phyloP scores from a whole-genome alignment of 2,113 vertebrate species.

The Podiceps cristatus region DNA sequence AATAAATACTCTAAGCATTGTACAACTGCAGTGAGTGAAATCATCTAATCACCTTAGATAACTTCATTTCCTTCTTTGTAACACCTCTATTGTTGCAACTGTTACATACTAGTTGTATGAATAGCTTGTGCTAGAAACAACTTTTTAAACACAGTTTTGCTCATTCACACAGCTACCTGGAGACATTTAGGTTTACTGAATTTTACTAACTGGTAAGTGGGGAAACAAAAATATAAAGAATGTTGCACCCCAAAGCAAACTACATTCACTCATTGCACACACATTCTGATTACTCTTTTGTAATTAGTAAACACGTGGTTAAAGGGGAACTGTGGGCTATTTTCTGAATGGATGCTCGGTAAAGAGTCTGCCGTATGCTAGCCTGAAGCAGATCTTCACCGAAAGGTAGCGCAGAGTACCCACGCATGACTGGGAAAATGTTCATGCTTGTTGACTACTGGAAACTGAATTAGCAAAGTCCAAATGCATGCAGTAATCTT shows the following conservation, averaged over 20 bases:
- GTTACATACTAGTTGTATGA: not conserved
- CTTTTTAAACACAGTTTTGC: not conserved
- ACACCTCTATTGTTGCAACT: not conserved
- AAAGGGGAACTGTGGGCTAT: not conserved
- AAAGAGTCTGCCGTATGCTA: not conserved
- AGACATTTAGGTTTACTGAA: not conserved
- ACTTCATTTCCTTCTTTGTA: not conserved
- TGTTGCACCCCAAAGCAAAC: not conserved
- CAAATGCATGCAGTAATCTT: not conserved
- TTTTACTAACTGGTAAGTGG: not conserved
- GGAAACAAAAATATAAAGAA: not conserved
- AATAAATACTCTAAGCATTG: not conserved
- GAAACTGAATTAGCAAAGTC: not conserved
- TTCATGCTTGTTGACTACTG: not conserved
- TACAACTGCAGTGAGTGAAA: not conserved
- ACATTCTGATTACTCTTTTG: not conserved
- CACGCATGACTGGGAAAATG: not conserved
- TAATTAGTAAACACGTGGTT: not conserved
- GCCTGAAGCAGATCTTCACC: not conserved
- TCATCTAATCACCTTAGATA: not conserved
- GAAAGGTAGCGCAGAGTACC: not conserved
- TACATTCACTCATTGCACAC: accelerated
- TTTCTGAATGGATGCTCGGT: not conserved
- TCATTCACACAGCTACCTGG: not conserved
- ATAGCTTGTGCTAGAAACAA: not conserved